Base-by-base conservation (phyloP, 1,140 invertebrate genomes). In the Drosophila bocqueti region DNA sequence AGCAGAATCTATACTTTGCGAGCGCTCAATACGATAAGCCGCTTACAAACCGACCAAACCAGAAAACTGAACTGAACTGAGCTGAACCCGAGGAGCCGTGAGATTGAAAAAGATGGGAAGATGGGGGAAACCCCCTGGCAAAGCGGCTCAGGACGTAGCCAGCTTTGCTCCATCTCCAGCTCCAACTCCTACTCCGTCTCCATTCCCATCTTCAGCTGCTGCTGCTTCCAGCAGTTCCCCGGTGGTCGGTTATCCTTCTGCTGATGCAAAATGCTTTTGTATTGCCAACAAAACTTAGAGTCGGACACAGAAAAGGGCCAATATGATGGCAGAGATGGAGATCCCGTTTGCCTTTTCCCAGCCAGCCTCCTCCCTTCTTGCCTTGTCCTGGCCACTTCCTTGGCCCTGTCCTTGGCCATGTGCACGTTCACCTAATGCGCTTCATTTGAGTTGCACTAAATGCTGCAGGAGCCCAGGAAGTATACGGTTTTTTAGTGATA, bases 401-500 rank as follows among this genome's bases (percentile, higher is more conserved):
- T 79, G 45, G 52, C 45, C 73, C 61, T 65, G 68, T 61, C 60
- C 55, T 72, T 57, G 74, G 63, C 45, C 64, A 40, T 59, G 54
- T 65, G 71, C 80, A 83, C 77, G 64, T 89, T 75, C 84, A 90
- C 81, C 77, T 89, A 90, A 89, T 89, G 84, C 84, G 84, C 84
- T 90, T 89, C 84, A 89, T 90, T 89, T 90, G 85, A 81, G 73
- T 81, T 89, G 85, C 85, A 90, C 73, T 84, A 84, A 89, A 84
- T 87, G 80, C 66, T 60, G 66, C 45, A 31, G 60, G 68, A 61
- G 57, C 60, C 55, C 63, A 68, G 29, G 59, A 43, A 66, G 50
- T 73, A 77, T 50, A 21, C 10, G 29, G 16, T 11, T 45, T 46
- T 26, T 38, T 57, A 47, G 57, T 74, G 15, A 21, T 16, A 65